Evolutionary conservation across 2,113 vertebrate species (phyloP).

Genomic region (Eublepharis macularius): DNA sequence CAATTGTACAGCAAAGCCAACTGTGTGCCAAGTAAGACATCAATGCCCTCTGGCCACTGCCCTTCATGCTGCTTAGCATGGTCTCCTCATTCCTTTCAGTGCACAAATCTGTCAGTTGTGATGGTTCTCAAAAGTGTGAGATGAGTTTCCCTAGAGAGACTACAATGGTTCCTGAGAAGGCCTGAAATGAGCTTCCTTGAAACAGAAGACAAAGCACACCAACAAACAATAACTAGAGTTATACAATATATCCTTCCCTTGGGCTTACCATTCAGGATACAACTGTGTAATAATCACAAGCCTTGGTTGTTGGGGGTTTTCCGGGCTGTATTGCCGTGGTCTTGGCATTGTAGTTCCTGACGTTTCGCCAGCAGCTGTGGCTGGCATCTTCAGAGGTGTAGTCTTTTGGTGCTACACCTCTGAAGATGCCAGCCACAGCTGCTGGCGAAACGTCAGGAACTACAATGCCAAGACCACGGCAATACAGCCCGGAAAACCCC

Average conservation of each 20-base stretch:
- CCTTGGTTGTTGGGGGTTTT: too few relatives aligned
- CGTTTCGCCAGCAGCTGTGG: too few relatives aligned
- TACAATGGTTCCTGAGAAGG: not conserved
- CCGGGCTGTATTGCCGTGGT: too few relatives aligned
- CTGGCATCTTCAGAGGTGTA: too few relatives aligned
- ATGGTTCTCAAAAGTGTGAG: not conserved
- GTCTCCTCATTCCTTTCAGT: not conserved
- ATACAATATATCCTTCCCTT: not conserved
- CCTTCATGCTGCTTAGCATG: not conserved
- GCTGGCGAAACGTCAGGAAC: too few relatives aligned
- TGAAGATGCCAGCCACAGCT: too few relatives aligned
- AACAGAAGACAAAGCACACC: not conserved
- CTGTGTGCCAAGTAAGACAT: not conserved
- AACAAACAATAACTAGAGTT: not conserved
- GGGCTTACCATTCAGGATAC: not conserved
- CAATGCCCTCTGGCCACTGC: not conserved
- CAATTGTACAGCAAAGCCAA: not conserved
- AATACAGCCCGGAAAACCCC: too few relatives aligned
- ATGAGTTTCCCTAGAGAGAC: not conserved
- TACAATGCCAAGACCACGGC: too few relatives aligned
- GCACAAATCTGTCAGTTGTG: not conserved
- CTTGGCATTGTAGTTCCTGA: too few relatives aligned
- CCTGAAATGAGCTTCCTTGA: not conserved
- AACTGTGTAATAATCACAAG: not conserved
- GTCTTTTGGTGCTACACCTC: too few relatives aligned